Evolutionary conservation across 1,140 invertebrate genomes (phyloP), one percentile per base, ranked within the genome.

Genomic region (Magallana ariakensis): DNA sequence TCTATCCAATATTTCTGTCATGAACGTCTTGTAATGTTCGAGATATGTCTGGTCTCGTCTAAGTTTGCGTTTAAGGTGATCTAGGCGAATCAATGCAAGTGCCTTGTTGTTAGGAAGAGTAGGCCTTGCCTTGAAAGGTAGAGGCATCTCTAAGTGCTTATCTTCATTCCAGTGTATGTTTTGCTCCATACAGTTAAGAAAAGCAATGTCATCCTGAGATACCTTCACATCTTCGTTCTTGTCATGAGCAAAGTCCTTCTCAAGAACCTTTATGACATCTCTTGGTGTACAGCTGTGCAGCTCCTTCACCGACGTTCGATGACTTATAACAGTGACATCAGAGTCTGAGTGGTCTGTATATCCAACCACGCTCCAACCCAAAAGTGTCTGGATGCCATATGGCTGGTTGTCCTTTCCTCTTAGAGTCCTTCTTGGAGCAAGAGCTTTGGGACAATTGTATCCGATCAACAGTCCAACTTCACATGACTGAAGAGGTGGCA

Each of bases 371-470:
- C 87, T 88, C 87, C 84, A 88, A 46, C 84, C 80, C 3, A 88
- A 60, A 0, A 46, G 0, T n/a, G 87, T 88, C 54, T 88, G 13
- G 1, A 88, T 60, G 13, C 80, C 84, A 83, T 83, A 88, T 70
- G 87, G 87, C 58, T 88, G 70, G n/a, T 85, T 84, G 0, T 56
- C 62, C 3, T 15, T 19, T 16, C 87, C 87, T 7, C 4, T 54
- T 53, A 88, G 16, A 1, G 58, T 58, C 83, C 55, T 66, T 33
- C 53, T 85, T 15, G 85, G 85, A 0, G 84, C 88, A 53, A 89
- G 70, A 15, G 88, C 88, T 84, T 89, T 84, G 4, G 87, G 87
- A 83, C n/a, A n/a, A n/a, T n/a, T n/a, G n/a, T n/a, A n/a, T n/a
- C n/a, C n/a, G n/a, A n/a, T n/a, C n/a, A n/a, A n/a, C n/a, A n/a